Conservation (phyloP, 2,113 vertebrate genomes). For the Tragelaphus buxtoni region DNA sequence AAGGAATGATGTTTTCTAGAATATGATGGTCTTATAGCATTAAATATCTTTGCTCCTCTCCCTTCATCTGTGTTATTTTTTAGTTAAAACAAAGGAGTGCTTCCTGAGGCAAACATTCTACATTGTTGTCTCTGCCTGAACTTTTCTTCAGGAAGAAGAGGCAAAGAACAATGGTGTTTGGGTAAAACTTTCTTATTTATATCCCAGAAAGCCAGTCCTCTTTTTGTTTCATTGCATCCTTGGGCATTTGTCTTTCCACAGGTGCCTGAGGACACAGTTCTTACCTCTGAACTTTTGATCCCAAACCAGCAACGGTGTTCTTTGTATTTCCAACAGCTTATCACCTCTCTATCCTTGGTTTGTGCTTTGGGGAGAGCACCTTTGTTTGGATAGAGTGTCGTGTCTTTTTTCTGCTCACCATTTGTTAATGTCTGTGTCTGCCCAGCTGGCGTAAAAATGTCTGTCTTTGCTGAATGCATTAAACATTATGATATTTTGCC, state of each 20-base stretch:
- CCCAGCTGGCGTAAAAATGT: neutral
- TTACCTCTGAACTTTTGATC: constrained; percentile 5
- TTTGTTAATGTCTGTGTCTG: neutral
- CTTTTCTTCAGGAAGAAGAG: neutral
- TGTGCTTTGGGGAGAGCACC: neutral
- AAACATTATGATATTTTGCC: constrained; percentile 35
- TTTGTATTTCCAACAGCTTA: neutral
- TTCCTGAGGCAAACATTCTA: neutral
- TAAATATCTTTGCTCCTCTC: neutral
- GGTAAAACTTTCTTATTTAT: constrained; percentile 27
- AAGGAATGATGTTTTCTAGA: neutral
- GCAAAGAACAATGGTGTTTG: neutral
- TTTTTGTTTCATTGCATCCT: neutral
- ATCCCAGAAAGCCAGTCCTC: neutral
- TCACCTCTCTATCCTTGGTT: neutral
- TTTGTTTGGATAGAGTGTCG: neutral
- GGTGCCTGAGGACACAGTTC: neutral
- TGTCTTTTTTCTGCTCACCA: neutral
- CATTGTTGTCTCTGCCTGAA: neutral
- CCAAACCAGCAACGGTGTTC: neutral
- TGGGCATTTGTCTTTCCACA: neutral
- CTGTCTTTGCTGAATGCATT: constrained; percentile 26
- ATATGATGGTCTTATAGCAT: neutral
- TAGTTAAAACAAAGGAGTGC: neutral
- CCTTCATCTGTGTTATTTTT: neutral